Evolutionary conservation across 2,113 vertebrate genomes (phyloP).

Genomic region (Amphiprion ocellaris): DNA sequence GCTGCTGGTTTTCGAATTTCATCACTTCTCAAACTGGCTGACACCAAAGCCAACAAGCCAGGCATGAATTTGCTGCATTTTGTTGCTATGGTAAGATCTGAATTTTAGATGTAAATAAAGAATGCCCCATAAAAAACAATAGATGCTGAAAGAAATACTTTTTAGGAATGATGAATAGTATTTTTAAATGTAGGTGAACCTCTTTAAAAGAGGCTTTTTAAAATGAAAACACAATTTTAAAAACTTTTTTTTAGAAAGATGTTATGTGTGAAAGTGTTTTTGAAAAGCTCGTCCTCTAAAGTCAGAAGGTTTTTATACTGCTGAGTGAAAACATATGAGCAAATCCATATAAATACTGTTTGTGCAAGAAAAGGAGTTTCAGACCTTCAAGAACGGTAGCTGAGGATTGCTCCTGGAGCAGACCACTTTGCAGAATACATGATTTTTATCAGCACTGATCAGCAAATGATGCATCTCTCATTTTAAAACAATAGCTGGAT

Average conservation of each 20-base stretch:
- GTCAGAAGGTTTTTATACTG: neutral
- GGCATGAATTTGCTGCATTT: slow-evolving; percentile 90
- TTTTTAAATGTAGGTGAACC: neutral
- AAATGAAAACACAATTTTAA: neutral
- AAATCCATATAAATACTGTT: neutral
- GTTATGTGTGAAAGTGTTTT: neutral
- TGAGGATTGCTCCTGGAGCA: neutral
- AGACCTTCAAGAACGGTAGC: neutral
- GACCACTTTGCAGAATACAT: slow-evolving; percentile 20
- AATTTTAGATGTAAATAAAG: neutral
- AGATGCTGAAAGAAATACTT: neutral
- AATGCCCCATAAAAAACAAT: neutral
- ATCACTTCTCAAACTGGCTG: slow-evolving; percentile 87
- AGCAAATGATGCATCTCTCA: slow-evolving; percentile 47
- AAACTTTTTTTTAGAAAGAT: neutral
- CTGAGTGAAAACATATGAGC: too few species aligned
- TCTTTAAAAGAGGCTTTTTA: too few species aligned
- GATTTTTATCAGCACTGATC: slow-evolving; percentile 54
- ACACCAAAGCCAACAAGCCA: slow-evolving; percentile 90
- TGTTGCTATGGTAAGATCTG: slow-evolving; percentile 87
- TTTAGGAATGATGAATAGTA: neutral
- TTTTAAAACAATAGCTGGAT: slow-evolving; percentile 74
- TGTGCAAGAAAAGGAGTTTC: neutral
- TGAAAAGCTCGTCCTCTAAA: neutral
- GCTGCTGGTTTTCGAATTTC: slow-evolving; percentile 88